Conservation (phyloP, 1,140 invertebrate genomes). For the Drosophila teissieri region DNA sequence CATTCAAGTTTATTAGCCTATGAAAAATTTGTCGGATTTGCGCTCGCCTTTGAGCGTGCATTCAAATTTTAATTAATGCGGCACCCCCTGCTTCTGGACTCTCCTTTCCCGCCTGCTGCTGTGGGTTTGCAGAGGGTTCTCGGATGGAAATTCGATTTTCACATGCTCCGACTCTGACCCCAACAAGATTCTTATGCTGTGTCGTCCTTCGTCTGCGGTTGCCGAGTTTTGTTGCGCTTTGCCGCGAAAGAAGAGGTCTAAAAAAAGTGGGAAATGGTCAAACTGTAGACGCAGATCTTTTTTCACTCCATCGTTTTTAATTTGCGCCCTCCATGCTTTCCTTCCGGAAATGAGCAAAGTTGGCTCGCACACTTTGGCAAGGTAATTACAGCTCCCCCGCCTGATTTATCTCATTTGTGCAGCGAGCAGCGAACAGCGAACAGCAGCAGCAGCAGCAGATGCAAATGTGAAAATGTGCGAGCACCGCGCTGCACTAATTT, state of each 20-base stretch:
- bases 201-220: conserved; percentile 53
- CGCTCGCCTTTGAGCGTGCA: conserved; percentile 72
- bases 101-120: not conserved
- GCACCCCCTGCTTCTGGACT: conserved; percentile 7
- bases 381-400: conserved; percentile 59
- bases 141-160: conserved; percentile 53
- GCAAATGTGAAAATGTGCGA: conserved; percentile 24
- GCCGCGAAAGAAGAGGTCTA: conserved; percentile 1
- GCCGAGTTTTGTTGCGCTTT: conserved; percentile 51
- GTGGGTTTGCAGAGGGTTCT: conserved; percentile 12
- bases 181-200: conserved; percentile 63
- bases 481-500: conserved; percentile 33
- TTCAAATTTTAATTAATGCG: conserved; percentile 83
- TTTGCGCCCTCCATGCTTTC: conserved; percentile 51
- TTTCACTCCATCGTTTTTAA: conserved; percentile 61
- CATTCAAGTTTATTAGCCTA: conserved; percentile 83
- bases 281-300: conserved; percentile 35
- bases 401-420: conserved; percentile 48
- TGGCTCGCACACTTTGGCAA: conserved; percentile 42
- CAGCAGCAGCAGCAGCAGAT: not conserved
- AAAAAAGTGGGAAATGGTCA: conserved; percentile 31
- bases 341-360: conserved; percentile 58
- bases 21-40: conserved; percentile 81
- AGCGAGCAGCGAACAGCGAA: conserved; percentile 7
- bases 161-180: conserved; percentile 45